A percentile compares a stretch with the other conserved stretches of the same genome.
Conservation (phyloP, 2,797 vertebrate species). For the Karalla daura region DNA sequence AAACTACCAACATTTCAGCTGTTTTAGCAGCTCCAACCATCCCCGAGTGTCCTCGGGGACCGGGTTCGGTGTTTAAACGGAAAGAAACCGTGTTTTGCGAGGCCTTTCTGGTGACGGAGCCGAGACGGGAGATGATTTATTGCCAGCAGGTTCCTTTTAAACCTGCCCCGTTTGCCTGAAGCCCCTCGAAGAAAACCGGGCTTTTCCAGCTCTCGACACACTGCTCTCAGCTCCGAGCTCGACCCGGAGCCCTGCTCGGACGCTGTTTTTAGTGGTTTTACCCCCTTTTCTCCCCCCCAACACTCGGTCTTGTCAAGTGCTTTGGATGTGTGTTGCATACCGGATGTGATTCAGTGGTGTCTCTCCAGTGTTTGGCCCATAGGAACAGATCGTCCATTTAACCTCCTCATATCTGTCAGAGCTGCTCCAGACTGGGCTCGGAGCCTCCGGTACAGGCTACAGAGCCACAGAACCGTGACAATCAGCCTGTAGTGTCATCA, state of each 20-base stretch:
- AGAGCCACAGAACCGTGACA: too few relatives aligned
- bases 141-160: slow-evolving; percentile 72
- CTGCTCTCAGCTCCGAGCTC: too few relatives aligned
- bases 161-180: slow-evolving; percentile 19
- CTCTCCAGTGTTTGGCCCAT: slow-evolving; percentile 31
- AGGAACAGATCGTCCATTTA: slow-evolving; percentile 11
- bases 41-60: rapidly evolving
- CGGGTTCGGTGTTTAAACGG: background rate
- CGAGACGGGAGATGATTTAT: slow-evolving; percentile 64
- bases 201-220: too few relatives aligned
- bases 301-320: slow-evolving; percentile 34
- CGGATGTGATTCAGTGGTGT: slow-evolving; percentile 74
- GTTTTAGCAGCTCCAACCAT: background rate
- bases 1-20: background rate
- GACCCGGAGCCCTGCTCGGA: too few relatives aligned
- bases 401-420: too few relatives aligned
- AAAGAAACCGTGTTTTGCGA: slow-evolving; percentile 24
- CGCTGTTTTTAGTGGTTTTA: too few relatives aligned
- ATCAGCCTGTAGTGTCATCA: too few relatives aligned
- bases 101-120: slow-evolving; percentile 53
- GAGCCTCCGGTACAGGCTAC: too few relatives aligned
- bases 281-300: slow-evolving; percentile 17
- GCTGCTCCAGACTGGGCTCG: too few relatives aligned
- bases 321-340: slow-evolving; percentile 74
- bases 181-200: background rate